phyloP scores from a whole-genome alignment of 2,113 vertebrate species.

The Sterna hirundo region DNA sequence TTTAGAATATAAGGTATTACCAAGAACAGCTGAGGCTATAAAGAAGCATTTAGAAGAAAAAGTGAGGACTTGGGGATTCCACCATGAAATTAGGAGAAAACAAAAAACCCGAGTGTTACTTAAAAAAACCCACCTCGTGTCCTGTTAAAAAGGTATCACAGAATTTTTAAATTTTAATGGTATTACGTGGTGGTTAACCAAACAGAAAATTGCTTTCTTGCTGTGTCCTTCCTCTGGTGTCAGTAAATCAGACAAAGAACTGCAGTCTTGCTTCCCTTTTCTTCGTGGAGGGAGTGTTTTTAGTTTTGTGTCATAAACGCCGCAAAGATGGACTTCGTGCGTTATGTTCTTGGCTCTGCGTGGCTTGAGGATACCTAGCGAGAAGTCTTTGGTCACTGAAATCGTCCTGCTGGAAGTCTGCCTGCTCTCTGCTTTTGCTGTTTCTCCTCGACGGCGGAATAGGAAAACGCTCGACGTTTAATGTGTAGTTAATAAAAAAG shows the following conservation, averaged over 20 bases:
- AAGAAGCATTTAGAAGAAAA: not conserved
- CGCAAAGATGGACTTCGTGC: fast-evolving
- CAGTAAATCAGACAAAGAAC: not conserved
- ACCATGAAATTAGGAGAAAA: not conserved
- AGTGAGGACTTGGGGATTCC: not conserved
- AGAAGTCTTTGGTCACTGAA: not conserved
- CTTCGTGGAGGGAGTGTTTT: not conserved
- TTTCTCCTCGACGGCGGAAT: not conserved
- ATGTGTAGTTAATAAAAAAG: not conserved
- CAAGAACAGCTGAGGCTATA: not conserved
- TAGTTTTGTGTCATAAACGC: not conserved
- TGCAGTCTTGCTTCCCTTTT: not conserved
- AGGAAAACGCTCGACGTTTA: not conserved
- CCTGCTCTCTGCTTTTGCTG: not conserved
- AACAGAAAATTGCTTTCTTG: not conserved
- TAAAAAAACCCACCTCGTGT: not conserved
- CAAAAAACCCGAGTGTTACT: not conserved
- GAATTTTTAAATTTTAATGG: not conserved
- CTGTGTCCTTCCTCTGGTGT: not conserved
- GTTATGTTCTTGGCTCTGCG: not conserved
- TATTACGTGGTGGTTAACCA: not conserved
- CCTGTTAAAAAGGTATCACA: not conserved
- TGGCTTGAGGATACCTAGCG: not conserved
- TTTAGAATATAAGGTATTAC: not conserved
- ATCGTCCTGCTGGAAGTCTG: not conserved